Percentiles rank a stretch among this genome's conserved stretches.
Conservation (phyloP, 2,113 vertebrate genomes). For the Festucalex cinctus region DNA sequence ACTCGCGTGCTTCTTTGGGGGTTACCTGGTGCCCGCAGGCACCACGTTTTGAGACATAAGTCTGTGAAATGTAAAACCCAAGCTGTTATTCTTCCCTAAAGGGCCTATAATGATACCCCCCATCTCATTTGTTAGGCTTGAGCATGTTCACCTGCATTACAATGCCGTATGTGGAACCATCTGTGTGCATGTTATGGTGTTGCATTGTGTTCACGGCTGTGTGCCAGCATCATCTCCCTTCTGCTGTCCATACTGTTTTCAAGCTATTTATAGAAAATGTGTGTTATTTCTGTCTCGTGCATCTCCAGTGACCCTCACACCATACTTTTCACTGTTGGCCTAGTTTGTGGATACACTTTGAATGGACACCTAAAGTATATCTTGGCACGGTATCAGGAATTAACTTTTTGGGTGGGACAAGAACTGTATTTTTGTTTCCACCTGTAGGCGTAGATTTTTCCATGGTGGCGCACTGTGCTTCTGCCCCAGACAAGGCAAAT, state of each 20-base stretch:
- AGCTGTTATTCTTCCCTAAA: background rate
- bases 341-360: slow-evolving; percentile 37
- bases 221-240: slow-evolving; percentile 8
- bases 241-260: slow-evolving; percentile 17
- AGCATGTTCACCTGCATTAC: slow-evolving; percentile 25
- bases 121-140: slow-evolving; percentile 34
- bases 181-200: slow-evolving; percentile 13
- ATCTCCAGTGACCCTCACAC: slow-evolving; percentile 32
- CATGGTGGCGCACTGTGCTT: slow-evolving; percentile 42
- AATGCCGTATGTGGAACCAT: slow-evolving; percentile 10
- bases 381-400: slow-evolving; percentile 44
- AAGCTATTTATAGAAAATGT: slow-evolving; percentile 39
- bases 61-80: background rate
- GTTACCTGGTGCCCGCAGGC: too few species aligned
- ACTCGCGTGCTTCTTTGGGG: too few species aligned
- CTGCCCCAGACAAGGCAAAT: slow-evolving; percentile 28
- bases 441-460: slow-evolving; percentile 39
- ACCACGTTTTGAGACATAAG: too few species aligned
- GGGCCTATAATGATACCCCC: slow-evolving; percentile 29
- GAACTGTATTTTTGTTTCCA: slow-evolving; percentile 62
- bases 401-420: slow-evolving; percentile 39
- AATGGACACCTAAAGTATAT: background rate
- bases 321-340: slow-evolving; percentile 43
- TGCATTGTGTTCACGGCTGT: background rate
- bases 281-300: slow-evolving; percentile 42